Percentiles rank a stretch among this genome's conserved stretches.
These are phyloP conservation scores for Rhynchophorus ferrugineus DNA, from an alignment of 1,140 invertebrate species.

Conservation along the genomic window DNA sequence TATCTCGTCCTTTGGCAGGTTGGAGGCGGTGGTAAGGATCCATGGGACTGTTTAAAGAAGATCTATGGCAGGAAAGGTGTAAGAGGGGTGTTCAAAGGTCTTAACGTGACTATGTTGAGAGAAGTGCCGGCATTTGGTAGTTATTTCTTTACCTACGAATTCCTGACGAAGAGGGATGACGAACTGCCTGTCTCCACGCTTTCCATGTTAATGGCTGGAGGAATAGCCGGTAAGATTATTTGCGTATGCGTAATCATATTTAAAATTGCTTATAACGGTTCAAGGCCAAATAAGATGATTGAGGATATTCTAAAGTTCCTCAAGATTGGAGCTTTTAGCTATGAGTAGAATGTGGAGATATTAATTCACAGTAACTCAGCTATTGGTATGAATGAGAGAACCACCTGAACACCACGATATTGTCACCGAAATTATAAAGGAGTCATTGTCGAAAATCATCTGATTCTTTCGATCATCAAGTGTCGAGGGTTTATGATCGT, in stretches of 20 bases:
- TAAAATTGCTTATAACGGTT: too few species aligned
- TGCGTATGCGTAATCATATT: not conserved
- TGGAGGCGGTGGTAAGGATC: constrained; percentile 41
- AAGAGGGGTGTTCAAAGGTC: constrained; percentile 65
- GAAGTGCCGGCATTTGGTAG: constrained; percentile 66
- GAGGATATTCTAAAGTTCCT: too few species aligned
- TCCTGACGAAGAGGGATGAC: constrained; percentile 45
- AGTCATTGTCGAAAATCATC: too few species aligned
- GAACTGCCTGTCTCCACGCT: constrained; percentile 45
- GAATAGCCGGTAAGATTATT: constrained; percentile 48
- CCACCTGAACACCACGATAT: too few species aligned
- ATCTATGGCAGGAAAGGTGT: constrained; percentile 58
- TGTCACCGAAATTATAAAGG: too few species aligned
- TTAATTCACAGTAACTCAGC: too few species aligned
- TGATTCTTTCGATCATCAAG: too few species aligned
- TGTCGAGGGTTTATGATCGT: too few species aligned
- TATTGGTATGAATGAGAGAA: too few species aligned
- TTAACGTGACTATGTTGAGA: constrained; percentile 63
- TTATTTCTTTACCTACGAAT: constrained; percentile 72
- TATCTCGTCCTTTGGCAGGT: constrained; percentile 11
- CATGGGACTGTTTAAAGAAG: constrained; percentile 56
- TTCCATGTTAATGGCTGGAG: constrained; percentile 68
- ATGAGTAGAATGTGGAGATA: too few species aligned
- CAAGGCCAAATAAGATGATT: too few species aligned
- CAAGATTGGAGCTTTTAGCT: too few species aligned